These are phyloP conservation scores for Chromis chromis DNA, from an alignment of 2,797 vertebrate genomes.

Conservation along the genomic window DNA sequence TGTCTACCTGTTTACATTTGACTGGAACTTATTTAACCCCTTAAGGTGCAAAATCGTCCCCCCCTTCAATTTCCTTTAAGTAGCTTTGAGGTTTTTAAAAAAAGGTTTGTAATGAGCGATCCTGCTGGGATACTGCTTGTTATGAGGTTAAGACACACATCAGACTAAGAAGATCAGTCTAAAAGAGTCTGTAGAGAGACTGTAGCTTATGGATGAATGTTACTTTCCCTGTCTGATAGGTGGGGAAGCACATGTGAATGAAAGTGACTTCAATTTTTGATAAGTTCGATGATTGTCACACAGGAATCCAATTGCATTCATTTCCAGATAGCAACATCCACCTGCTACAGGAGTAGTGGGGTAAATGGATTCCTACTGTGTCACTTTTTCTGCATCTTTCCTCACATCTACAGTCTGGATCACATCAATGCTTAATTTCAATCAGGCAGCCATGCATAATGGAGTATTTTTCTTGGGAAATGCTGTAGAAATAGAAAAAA, in stretches of 20 bases:
- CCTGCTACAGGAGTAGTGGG: not conserved
- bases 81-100: not conserved
- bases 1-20: constrained; percentile 12
- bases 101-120: not conserved
- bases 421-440: constrained; percentile 3
- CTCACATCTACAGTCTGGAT: not conserved
- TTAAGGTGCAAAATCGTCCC: too few relatives aligned
- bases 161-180: not conserved
- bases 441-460: constrained; percentile 20
- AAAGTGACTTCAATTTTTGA: not conserved
- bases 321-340: not conserved
- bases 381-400: not conserved
- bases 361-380: not conserved
- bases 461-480: not conserved
- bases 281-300: not conserved
- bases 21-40: not conserved
- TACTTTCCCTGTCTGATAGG: not conserved
- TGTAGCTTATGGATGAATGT: too few relatives aligned
- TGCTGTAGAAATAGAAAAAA: not conserved
- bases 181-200: too few relatives aligned
- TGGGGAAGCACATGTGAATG: not conserved
- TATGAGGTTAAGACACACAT: not conserved
- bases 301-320: not conserved
- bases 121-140: too few relatives aligned
- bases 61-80: not conserved